Evolutionary conservation across 2,888 invertebrate genomes (phyloP), one percentile per base, ranked within the genome.

Genomic region (Aleiodes testaceus): DNA sequence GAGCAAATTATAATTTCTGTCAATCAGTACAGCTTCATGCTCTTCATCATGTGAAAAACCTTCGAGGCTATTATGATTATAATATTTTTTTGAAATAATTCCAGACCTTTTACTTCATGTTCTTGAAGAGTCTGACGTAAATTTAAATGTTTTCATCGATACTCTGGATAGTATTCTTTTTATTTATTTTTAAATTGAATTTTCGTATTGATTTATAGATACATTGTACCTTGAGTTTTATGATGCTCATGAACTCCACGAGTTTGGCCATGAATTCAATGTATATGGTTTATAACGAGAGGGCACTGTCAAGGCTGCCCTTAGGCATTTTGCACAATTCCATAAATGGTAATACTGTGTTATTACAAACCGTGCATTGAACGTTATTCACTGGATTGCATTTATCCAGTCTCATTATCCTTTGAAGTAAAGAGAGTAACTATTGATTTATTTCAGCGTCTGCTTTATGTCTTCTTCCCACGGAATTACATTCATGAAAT

Each of bases 231-330:
- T 59, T 42, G 36, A 36, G 26, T 59, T 59, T 59, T 9, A 53
- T 30, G n/a, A 18, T 36, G 36, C 42, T 36, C 11, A n/a, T 26
- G 14, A 53, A 53, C 53, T n/a, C 14, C 0, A 53, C 11, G 3
- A 59, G 16, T 59, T 16, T 11, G 59, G 12, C 30, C 59, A 63
- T 53, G 18, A 64, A 22, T 26, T 47, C 20, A 26, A 59, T 22
- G 42, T 68, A 50, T 47, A 59, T 70, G 22, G 16, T 11, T 18
- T 22, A 50, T 3, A 55, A 50, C 20, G n/a, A 36, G 70, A 72
- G 73, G 61, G 65, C 74, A 76, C 71, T 72, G 76, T 72, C 74
- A 73, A 74, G 76, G 74, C 44, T 67, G 65, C 47, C 72, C 69
- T 73, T 18, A 45, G 26, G 66, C 55, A 66, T 26, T 75, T 72